Conservation (phyloP, 2,888 invertebrate genomes). For the Sinelater perroti region DNA sequence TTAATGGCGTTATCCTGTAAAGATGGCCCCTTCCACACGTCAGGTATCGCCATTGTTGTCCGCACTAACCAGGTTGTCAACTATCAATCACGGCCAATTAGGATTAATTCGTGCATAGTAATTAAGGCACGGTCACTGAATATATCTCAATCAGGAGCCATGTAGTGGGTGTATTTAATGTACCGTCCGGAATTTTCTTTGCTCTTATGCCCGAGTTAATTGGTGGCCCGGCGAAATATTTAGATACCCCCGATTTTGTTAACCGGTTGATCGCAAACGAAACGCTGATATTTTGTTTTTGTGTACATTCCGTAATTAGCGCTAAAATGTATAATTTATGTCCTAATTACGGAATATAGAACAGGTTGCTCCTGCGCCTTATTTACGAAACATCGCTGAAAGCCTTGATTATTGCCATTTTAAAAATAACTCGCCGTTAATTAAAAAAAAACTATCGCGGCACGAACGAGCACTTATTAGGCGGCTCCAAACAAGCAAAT, state of each 20-base stretch:
- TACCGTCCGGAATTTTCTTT: not conserved
- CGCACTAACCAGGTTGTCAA: slow-evolving; percentile 21
- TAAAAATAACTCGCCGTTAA: no score
- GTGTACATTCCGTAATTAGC: no score
- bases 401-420: no score
- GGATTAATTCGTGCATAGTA: slow-evolving; percentile 29
- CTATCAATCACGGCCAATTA: slow-evolving; percentile 34
- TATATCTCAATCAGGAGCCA: slow-evolving; percentile 27
- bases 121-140: slow-evolving; percentile 24
- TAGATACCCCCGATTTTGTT: no score
- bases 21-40: not conserved
- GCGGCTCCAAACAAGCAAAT: no score
- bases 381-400: no score
- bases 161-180: slow-evolving; percentile 21
- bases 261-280: not conserved
- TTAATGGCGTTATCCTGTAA: slow-evolving; percentile 8
- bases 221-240: not conserved
- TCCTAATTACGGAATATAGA: no score
- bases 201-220: not conserved
- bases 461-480: no score
- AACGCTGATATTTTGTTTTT: no score
- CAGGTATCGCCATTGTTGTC: slow-evolving; percentile 6
- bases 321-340: no score
- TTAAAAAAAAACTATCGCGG: no score
- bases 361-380: no score